Evolutionary conservation across 1,140 invertebrate genomes (phyloP), one percentile per base, ranked within the genome.

Genomic region (Zaprionus ornatus): DNA sequence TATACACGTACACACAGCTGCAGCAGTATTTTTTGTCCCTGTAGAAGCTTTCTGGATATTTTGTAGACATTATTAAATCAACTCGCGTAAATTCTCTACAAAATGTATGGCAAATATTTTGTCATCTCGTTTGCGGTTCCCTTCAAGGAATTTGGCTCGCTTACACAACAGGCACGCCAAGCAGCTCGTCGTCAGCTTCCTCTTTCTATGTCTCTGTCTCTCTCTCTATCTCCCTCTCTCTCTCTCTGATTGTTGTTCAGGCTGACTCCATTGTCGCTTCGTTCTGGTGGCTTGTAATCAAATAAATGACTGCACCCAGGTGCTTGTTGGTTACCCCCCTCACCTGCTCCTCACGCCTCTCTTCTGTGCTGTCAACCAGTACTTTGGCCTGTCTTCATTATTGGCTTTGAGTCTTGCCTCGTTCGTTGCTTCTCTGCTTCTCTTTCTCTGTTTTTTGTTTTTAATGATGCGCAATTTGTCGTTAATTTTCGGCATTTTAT

Each of bases 391-490:
- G 61, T 73, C 74, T 67, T 62, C 63, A 77, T 74, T 67, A 76
- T 76, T 76, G 74, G 74, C 74, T 50, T 55, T 56, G 29, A 29
- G 42, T 57, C 25, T 48, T 35, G 25, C 19, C 21, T 4, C 13
- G 29, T 32, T 10, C 7, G 9, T 5, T 25, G n/a, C 25, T 13
- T 29, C 37, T 35, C 40, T 13, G n/a, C 27, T 19, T 9, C 27
- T 13, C 32, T 45, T 10, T 40, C 50, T 27, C 50, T 54, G 45
- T 56, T 76, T 77, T 74, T 79, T 57, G 81, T 80, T 80, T 82
- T 87, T 88, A 87, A 87, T 88, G 83, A 87, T 83, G 83, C 84
- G 77, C 79, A 87, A 87, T 87, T 87, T 87, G 83, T 87, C 83
- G 83, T 87, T 87, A 88, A 87, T 87, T 87, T 88, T 87, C 77